These are phyloP conservation scores for Pachydiplax longipennis DNA, from an alignment of 2,888 invertebrate genomes.

Conservation along the genomic window DNA sequence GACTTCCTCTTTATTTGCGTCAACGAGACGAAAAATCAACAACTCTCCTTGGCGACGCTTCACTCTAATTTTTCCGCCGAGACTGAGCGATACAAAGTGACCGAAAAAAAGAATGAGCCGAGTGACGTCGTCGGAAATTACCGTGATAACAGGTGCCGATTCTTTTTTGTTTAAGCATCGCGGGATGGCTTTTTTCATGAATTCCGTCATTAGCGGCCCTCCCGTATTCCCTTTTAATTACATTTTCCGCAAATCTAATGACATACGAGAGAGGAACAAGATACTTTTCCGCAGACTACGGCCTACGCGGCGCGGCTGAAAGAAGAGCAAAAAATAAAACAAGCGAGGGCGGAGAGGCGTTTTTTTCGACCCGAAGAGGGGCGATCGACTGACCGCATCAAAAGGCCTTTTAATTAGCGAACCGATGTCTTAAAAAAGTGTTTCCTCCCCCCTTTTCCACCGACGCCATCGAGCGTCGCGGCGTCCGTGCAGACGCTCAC, in stretches of 20 bases:
- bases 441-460: too few species aligned
- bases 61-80: too few species aligned
- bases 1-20: neutral
- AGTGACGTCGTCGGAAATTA: neutral
- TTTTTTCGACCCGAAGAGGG: neutral
- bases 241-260: neutral
- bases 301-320: neutral
- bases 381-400: neutral
- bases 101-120: neutral
- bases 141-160: neutral
- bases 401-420: conserved; percentile 10
- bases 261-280: neutral
- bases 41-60: neutral
- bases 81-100: too few species aligned
- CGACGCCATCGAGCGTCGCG: neutral
- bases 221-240: neutral
- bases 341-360: neutral
- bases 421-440: neutral
- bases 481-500: neutral
- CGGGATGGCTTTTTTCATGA: neutral
- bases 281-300: neutral
- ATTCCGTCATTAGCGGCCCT: conserved; percentile 8
- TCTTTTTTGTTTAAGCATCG: neutral
- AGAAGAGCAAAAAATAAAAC: neutral
- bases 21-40: neutral